Base-by-base conservation (phyloP, 1,140 invertebrate species). In the Drosophila grimshawi region DNA sequence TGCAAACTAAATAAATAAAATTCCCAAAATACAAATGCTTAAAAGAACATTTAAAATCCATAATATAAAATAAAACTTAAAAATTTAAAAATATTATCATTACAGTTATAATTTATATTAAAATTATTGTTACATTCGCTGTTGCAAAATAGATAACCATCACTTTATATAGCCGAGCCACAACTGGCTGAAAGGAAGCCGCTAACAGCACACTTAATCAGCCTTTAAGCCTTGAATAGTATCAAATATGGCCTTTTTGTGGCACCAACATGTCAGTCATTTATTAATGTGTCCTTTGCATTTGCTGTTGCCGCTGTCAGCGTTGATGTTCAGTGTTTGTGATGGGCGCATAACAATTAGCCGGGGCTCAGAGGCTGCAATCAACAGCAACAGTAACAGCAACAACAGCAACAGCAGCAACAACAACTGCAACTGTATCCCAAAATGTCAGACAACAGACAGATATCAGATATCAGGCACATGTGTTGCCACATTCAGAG, bases 291-390 rank as follows among this genome's bases (percentile, higher is more conserved):
- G 63, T 52, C 70, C 68, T 71, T 43, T 53, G 43, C 43, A 60
- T 64, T 71, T 35, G 33, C 55, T 49, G 37, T 64, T 72, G 52
- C 48, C 60, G 56, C 48, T 72, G 68, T 76, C 57, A 57, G 63
- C 72, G 64, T 62, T 80, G 64, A 52, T 74, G 71, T 62, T 53
- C 51, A 53, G 48, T 68, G 75, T 66, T 27, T 79, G 66, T 70
- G 81, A 79, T 78, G 71, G 67, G 73, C 64, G 70, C 65, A 65
- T 76, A 85, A 89, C 80, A 88, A 88, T 88, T 88, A 88, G 85
- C 70, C 85, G 78, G 46, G 56, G 85, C 76, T 82, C 88, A 79
- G 43, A 48, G 83, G 66, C 56, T 67, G 69, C 51, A 61, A 59
- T 53, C 30, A 65, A 51, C 55, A 62, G 67, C 67, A 61, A 8